Base-by-base conservation (phyloP, 2,888 invertebrate genomes). In the Napeogenes inachia region DNA sequence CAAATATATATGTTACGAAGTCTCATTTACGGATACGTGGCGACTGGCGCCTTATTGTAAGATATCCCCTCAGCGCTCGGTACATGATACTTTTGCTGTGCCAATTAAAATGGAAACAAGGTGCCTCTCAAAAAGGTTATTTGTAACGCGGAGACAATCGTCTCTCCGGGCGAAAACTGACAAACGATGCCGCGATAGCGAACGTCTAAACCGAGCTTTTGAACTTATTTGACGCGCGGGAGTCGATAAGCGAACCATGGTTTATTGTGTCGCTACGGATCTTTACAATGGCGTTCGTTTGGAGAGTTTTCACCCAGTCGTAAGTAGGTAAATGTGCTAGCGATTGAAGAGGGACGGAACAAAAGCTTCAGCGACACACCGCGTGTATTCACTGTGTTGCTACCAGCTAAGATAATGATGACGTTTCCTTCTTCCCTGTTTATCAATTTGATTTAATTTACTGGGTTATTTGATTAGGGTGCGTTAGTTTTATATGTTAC, bases 261-360 rank as follows among this genome's bases (percentile, higher is more conserved):
- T 46, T 64, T 70, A 79, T 80, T 82, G 75, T 74, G 75, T 74
- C 70, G 69, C 70, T 69, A 68, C 75, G 74, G 76, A 73, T 74
- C 75, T 74, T 73, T 61, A 88, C 88, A 89, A 88, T 83, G 75
- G 74, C 56, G 78, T 84, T 80, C 85, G 82, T 87, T 88, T 87
- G 82, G 84, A 85, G 87, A 89, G 88, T 90, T 89, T 89, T 88
- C 89, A 87, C 81, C 80, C 78, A 81, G 75, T 77, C 74, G 70
- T 83, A 89, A 89, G 86, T 89, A 79, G 88, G 89, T 89, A 85
- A 89, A 89, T 89, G 87, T 89, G 89, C 84, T 89, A 86, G 75
- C 86, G 82, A 89, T 88, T 80, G 86, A 84, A 80, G 75, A 76
- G 80, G 80, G 81, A 71, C 63, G 75, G 73, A 71, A 82, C 82